Conservation (phyloP, 2,888 invertebrate genomes). For the Perdita meconis region DNA sequence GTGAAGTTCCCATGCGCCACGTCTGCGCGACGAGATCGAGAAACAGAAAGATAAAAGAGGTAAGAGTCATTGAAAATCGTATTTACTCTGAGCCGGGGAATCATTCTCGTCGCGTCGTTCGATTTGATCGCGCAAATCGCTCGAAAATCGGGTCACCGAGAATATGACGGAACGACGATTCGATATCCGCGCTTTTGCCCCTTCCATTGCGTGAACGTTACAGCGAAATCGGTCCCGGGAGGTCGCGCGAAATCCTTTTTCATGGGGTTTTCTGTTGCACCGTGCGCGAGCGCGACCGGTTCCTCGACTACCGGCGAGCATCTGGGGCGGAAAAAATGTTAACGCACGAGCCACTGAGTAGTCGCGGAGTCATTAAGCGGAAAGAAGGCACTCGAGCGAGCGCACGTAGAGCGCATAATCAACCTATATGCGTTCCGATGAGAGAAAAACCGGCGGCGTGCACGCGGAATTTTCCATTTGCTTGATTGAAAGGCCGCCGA, state of each 20-base stretch:
- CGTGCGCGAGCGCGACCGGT: conserved; percentile 12
- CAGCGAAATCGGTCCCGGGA: not conserved
- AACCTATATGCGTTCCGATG: conserved; percentile 58
- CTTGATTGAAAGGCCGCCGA: conserved; percentile 43
- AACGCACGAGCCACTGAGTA: conserved; percentile 44
- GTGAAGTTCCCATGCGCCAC: conserved; percentile 91
- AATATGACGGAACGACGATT: conserved; percentile 4
- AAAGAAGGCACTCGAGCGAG: conserved; percentile 46
- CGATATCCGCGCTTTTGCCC: not conserved
- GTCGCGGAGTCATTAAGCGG: conserved; percentile 52
- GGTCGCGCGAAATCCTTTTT: conserved; percentile 1
- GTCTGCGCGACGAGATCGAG: too few relatives aligned
- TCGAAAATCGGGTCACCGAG: conserved; percentile 10
- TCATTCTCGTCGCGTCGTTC: not conserved
- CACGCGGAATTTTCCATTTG: conserved; percentile 42
- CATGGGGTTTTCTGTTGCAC: conserved; percentile 12
- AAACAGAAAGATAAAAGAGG: conserved; percentile 50
- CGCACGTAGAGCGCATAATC: conserved; percentile 63
- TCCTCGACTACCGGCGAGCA: conserved; percentile 19
- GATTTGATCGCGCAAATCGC: conserved; percentile 13
- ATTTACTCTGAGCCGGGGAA: not conserved
- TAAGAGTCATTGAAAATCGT: too few relatives aligned
- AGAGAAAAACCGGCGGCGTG: conserved; percentile 24
- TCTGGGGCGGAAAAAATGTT: conserved; percentile 48
- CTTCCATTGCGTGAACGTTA: conserved; percentile 5